phyloP scores from a whole-genome alignment of 2,888 invertebrate species.

The Melangyna quadrimaculata region DNA sequence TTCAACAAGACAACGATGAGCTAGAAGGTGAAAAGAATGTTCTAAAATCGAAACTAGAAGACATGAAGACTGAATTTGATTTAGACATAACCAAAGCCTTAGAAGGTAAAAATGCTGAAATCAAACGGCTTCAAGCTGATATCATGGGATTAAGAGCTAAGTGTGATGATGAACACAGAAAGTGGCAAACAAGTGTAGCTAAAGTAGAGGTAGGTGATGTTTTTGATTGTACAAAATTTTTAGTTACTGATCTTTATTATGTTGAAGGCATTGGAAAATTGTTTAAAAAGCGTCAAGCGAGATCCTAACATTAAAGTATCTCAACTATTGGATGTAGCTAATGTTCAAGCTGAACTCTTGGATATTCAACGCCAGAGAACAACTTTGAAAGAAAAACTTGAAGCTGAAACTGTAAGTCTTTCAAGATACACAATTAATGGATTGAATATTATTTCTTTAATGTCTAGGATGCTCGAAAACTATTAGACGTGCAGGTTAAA shows the following conservation, averaged over 20 bases:
- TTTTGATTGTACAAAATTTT: not conserved
- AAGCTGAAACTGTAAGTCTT: conserved; percentile 78
- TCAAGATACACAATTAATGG: not conserved
- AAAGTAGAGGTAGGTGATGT: conserved; percentile 77
- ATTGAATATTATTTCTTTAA: not conserved
- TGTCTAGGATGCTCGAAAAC: conserved; percentile 80
- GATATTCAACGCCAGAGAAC: conserved; percentile 83
- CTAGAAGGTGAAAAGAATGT: conserved; percentile 81
- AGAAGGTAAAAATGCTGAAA: conserved; percentile 78
- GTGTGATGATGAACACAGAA: conserved; percentile 77
- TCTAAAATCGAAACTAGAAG: conserved; percentile 77
- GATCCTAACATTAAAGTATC: conserved; percentile 80
- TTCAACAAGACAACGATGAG: conserved; percentile 83
- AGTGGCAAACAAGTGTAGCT: conserved; percentile 78
- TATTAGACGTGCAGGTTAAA: conserved; percentile 80
- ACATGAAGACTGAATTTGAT: conserved; percentile 79
- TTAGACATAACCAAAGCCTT: conserved; percentile 77
- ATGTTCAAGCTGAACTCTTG: conserved; percentile 84
- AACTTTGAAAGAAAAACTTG: conserved; percentile 80
- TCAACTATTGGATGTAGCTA: conserved; percentile 83
- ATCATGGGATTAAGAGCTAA: conserved; percentile 76
- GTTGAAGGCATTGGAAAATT: conserved; percentile 81
- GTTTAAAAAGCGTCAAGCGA: conserved; percentile 80
- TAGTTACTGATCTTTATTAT: not conserved
- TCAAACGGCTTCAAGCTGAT: conserved; percentile 77